Percentiles rank a stretch among this genome's conserved stretches.
These are phyloP conservation scores for Itoplectis maculator DNA, from an alignment of 2,888 invertebrate genomes.

Conservation along the genomic window DNA sequence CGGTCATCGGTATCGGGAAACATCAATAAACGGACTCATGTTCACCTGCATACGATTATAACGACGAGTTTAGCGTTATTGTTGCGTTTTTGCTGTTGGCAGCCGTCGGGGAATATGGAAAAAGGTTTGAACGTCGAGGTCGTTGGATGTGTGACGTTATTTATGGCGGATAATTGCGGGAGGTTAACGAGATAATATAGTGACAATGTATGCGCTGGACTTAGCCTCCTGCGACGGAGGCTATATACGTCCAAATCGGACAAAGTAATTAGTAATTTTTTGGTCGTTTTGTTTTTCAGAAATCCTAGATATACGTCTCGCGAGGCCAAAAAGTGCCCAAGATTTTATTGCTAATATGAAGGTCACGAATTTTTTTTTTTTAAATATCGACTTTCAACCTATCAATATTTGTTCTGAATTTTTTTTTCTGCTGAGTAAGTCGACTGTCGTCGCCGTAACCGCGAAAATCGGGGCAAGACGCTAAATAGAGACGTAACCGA, in stretches of 20 bases:
- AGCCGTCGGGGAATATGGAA: neutral
- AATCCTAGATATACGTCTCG: too few relatives aligned
- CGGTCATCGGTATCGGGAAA: constrained; percentile 12
- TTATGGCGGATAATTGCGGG: too few relatives aligned
- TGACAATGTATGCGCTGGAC: too few relatives aligned
- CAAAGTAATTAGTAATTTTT: too few relatives aligned
- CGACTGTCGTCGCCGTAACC: neutral
- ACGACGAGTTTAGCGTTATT: neutral
- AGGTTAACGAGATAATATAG: too few relatives aligned
- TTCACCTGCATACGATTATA: constrained; percentile 6
- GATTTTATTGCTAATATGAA: too few relatives aligned
- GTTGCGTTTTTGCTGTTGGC: neutral
- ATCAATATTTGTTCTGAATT: neutral
- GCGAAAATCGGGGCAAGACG: constrained; percentile 25
- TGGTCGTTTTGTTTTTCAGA: too few relatives aligned
- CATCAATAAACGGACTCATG: constrained; percentile 22
- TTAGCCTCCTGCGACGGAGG: too few relatives aligned
- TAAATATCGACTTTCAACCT: neutral
- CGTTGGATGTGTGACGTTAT: too few relatives aligned
- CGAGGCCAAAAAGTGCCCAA: too few relatives aligned
- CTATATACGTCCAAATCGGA: too few relatives aligned
- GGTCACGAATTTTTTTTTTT: neutral
- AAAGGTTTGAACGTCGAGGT: neutral
- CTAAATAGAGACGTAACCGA: constrained; percentile 59
- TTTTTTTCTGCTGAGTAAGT: neutral